Percentiles rank a stretch among this genome's conserved stretches.
Conservation (phyloP, 2,113 vertebrate species). For the Cygnus atratus region DNA sequence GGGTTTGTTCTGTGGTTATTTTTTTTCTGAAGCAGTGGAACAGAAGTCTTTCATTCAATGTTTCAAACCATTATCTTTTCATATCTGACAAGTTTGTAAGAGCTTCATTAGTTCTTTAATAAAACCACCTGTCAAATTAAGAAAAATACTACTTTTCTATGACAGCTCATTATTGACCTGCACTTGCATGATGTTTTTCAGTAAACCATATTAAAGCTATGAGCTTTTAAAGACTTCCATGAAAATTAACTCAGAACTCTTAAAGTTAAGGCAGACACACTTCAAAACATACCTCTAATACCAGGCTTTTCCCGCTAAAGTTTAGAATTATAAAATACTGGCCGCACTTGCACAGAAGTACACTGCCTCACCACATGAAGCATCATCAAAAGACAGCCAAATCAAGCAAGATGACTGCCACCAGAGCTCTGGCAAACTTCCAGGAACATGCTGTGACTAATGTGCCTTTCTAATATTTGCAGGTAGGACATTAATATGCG, state of each 20-base stretch:
- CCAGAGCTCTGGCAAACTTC: neutral
- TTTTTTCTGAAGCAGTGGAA: neutral
- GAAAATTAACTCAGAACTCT: neutral
- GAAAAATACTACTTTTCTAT: neutral
- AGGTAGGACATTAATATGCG: neutral
- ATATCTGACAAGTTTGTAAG: neutral
- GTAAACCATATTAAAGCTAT: neutral
- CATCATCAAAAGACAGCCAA: neutral
- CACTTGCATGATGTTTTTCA: neutral
- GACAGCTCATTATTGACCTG: neutral
- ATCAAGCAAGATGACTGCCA: fast-evolving
- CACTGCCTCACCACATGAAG: neutral
- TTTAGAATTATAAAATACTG: neutral
- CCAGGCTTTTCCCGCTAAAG: neutral
- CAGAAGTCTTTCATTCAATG: neutral
- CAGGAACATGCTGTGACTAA: neutral
- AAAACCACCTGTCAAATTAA: neutral
- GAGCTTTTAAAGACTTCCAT: neutral
- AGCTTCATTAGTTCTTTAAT: neutral
- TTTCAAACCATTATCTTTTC: neutral
- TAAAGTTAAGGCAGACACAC: neutral
- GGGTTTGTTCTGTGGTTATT: fast-evolving
- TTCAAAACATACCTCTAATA: neutral
- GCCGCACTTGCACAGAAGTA: neutral
- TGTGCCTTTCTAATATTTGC: neutral